Base-by-base conservation (phyloP, 2,888 invertebrate species). In the Mythimna albipuncta region DNA sequence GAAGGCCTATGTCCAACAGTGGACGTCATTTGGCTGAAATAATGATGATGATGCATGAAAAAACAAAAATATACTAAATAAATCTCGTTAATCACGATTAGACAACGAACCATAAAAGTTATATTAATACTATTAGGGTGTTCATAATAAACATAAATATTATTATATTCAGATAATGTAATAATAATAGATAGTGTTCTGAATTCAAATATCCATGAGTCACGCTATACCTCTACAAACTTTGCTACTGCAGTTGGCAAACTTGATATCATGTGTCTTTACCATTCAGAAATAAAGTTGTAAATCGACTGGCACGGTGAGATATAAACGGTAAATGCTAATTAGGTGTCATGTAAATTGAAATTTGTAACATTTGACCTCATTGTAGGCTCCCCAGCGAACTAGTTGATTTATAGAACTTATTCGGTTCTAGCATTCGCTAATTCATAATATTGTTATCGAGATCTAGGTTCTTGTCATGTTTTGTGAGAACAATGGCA, bases 321-420 rank as follows among this genome's bases (percentile, higher is more conserved):
- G 69, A 75, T 82, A 69, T 77, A 7, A 67, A 69, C 10, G 41
- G 74, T 57, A 80, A 82, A 76, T 66, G 59, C 55, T 76, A 41
- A 76, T 80, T 68, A 71, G 76, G 86, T 84, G 83, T 84, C 87
- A 76, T 86, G 88, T 85, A 89, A 91, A 92, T 91, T 93, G 90
- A 91, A 93, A 92, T 92, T 93, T 88, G 93, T 93, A 89, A 80
- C 88, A 87, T 89, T 92, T 93, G 93, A 93, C 93, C 93, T 89
- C 93, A 89, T 91, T 93, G 89, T 85, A 85, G 78, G 86, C 86
- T 88, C 88, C 88, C 88, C 83, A 72, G 83, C 64, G 84, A 65
- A 69, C 77, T 73, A 59, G 85, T 87, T 89, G 85, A 89, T 89
- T 87, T 89, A 88, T 87, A 82, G 83, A 87, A 83, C 26, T 55